Percentiles rank a stretch among this genome's conserved stretches.
These are phyloP conservation scores for Typhlichthys subterraneus DNA, from an alignment of 2,797 vertebrate species.

Conservation along the genomic window DNA sequence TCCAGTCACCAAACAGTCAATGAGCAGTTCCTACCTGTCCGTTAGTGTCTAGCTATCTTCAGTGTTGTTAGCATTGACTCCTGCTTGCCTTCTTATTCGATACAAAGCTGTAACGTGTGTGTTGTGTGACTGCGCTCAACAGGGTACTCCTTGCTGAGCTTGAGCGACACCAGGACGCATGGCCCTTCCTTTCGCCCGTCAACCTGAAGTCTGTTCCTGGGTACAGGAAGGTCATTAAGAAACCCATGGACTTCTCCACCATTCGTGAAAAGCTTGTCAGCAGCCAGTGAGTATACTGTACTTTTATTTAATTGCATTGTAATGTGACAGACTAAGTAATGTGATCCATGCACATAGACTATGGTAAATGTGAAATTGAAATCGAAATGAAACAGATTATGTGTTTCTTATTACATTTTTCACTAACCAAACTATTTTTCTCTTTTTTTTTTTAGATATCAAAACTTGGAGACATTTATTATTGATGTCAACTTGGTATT, in stretches of 20 bases:
- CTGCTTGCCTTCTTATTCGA: not conserved
- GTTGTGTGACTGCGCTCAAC: constrained; percentile 22
- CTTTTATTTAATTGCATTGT: no score
- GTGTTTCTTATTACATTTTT: not conserved
- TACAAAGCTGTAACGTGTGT: not conserved
- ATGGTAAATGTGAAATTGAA: not conserved
- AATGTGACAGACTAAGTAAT: no score
- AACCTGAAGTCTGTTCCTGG: constrained; percentile 98
- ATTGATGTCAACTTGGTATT: constrained; percentile 98
- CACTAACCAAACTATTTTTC: not conserved
- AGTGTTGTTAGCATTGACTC: no score
- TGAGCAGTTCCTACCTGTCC: no score
- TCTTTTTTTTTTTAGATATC: constrained; percentile 83
- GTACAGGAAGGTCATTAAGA: constrained; percentile 98
- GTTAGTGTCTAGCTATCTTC: no score
- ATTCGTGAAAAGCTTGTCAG: constrained; percentile 97
- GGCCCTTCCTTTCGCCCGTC: constrained; percentile 98
- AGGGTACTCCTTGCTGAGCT: constrained; percentile 94
- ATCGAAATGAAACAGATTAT: not conserved
- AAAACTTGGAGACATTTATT: constrained; percentile 94
- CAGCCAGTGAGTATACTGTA: constrained; percentile 90
- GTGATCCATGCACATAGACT: not conserved
- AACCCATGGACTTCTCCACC: constrained; percentile 99
- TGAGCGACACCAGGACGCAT: constrained; percentile 97
- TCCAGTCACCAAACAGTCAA: no score